These are phyloP conservation scores for Acromyrmex echinatior DNA, from an alignment of 1,140 invertebrate species.

Conservation along the genomic window DNA sequence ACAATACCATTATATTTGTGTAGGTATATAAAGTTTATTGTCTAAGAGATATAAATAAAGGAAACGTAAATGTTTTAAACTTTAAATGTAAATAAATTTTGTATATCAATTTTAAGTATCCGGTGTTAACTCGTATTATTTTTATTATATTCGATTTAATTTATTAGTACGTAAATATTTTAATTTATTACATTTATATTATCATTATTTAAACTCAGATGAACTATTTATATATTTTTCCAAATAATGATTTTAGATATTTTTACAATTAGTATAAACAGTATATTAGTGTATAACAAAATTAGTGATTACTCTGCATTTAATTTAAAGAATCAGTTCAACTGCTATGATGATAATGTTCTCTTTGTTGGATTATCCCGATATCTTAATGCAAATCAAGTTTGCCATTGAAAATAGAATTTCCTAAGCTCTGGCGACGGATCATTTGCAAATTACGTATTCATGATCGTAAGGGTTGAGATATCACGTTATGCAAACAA, in stretches of 20 bases:
- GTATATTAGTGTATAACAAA: neutral
- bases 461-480: slow-evolving; percentile 30
- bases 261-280: no score
- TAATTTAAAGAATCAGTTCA: neutral
- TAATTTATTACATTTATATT: neutral
- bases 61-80: no score
- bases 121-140: no score
- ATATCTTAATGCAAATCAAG: slow-evolving; percentile 24
- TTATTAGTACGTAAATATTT: no score
- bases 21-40: no score
- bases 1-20: neutral
- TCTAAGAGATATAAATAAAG: no score
- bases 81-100: no score
- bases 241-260: neutral
- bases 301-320: neutral
- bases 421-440: neutral
- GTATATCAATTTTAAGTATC: no score
- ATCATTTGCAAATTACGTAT: slow-evolving; percentile 36
- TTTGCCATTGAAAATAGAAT: slow-evolving; percentile 40
- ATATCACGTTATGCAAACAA: slow-evolving; percentile 50
- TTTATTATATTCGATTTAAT: no score
- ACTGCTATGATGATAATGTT: neutral
- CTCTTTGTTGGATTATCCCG: neutral
- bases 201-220: neutral
- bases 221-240: neutral